These are phyloP conservation scores for Styela clava DNA, from an alignment of 23 tunicate genomes.

Conservation along the genomic window DNA sequence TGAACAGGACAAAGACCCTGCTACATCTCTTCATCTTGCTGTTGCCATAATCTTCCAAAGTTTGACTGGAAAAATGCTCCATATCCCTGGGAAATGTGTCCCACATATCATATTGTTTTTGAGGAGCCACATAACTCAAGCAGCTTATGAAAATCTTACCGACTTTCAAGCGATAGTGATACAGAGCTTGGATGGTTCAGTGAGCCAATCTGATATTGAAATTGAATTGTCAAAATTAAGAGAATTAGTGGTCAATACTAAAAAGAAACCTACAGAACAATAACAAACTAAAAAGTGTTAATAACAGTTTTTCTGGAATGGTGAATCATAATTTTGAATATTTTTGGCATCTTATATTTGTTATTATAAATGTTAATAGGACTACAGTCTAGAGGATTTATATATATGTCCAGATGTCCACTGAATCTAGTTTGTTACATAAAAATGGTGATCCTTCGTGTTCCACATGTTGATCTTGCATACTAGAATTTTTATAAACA, in stretches of 20 bases:
- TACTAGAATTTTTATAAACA: no score
- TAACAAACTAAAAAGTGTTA: no score
- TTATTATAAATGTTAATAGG: no score
- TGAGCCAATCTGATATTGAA: background rate
- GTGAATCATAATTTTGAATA: no score
- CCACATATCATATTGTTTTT: constrained; percentile 33
- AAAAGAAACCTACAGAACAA: constrained; percentile 25
- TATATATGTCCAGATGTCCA: no score
- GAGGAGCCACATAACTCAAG: background rate
- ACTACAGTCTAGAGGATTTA: no score
- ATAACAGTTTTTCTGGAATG: no score
- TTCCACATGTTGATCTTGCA: no score
- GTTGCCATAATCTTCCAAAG: constrained; percentile 53
- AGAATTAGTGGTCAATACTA: constrained; percentile 27
- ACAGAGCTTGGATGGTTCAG: background rate
- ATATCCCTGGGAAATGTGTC: constrained; percentile 63
- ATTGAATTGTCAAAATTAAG: constrained; percentile 22
- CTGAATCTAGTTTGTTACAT: no score
- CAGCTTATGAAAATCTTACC: constrained; percentile 7
- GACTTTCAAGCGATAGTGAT: constrained; percentile 25
- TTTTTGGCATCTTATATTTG: no score
- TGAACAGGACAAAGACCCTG: constrained; percentile 43
- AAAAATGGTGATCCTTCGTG: no score
- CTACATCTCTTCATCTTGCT: constrained; percentile 53
- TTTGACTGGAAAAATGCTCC: constrained; percentile 49